Conservation (phyloP, 2,797 vertebrate genomes). For the Coranthus polyacanthus region DNA sequence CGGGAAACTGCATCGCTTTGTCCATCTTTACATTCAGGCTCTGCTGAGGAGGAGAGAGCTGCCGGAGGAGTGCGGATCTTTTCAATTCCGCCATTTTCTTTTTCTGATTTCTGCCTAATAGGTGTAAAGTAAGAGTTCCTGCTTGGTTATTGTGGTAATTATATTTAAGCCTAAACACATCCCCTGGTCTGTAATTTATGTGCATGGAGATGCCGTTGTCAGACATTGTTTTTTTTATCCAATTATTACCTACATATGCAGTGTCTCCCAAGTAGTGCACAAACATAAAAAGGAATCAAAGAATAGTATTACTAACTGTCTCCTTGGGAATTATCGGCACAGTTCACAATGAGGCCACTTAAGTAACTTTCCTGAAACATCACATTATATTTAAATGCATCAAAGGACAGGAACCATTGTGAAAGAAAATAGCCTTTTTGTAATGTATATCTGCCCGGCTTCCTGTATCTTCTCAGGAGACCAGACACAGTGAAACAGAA, state of each 20-base stretch:
- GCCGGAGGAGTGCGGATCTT: no score
- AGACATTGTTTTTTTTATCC: background rate
- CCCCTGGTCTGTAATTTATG: no score
- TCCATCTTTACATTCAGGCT: no score
- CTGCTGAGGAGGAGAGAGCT: no score
- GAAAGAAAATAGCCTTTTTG: background rate
- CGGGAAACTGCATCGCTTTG: no score
- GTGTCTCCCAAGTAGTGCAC: background rate
- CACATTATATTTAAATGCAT: background rate
- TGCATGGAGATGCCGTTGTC: no score
- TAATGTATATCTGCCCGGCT: background rate
- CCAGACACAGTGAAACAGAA: conserved; percentile 96
- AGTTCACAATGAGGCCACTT: conserved; percentile 4
- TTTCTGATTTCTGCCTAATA: no score
- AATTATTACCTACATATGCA: background rate
- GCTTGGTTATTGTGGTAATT: no score
- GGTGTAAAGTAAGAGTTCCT: no score
- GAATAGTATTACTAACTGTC: background rate
- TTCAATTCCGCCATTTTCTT: no score
- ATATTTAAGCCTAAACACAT: no score
- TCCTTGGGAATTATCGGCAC: background rate
- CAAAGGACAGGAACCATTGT: background rate
- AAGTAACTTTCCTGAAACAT: background rate
- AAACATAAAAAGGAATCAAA: background rate
- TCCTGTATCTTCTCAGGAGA: conserved; percentile 79